Conservation (phyloP, 2,113 vertebrate species). For the Monarcha castaneiventris region DNA sequence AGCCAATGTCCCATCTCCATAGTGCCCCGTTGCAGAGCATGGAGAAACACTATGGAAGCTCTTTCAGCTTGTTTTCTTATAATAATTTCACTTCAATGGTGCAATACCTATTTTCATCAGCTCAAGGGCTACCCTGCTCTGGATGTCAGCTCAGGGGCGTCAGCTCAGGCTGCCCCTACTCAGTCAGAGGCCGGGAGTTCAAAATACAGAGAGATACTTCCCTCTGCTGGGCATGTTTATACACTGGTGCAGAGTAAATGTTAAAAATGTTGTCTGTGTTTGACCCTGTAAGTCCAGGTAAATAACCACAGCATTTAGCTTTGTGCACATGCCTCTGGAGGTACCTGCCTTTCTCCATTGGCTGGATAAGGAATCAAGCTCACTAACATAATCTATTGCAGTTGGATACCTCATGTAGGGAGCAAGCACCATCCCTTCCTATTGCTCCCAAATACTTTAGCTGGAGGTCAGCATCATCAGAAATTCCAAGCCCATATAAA, state of each 20-base stretch:
- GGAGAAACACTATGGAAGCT: rapidly evolving
- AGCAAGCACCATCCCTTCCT: neutral
- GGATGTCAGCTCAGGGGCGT: neutral
- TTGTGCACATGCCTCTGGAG: neutral
- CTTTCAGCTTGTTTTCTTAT: neutral
- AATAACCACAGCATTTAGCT: neutral
- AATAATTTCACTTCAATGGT: neutral
- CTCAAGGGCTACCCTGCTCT: neutral
- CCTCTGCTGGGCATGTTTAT: slow-evolving; percentile 38
- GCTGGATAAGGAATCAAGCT: neutral
- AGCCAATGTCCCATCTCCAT: neutral
- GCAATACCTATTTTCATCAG: neutral
- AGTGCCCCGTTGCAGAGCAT: neutral
- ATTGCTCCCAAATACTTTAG: neutral
- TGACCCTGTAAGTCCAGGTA: neutral
- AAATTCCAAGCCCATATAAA: neutral
- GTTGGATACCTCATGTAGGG: neutral
- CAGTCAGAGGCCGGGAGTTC: neutral
- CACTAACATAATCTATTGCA: neutral
- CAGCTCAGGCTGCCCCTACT: neutral
- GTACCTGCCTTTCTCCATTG: neutral
- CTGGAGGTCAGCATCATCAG: neutral
- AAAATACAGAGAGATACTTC: neutral
- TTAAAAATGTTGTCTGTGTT: neutral
- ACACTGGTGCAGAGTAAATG: neutral